Conservation (phyloP, 2,888 invertebrate species). For the Ctena decussata region DNA sequence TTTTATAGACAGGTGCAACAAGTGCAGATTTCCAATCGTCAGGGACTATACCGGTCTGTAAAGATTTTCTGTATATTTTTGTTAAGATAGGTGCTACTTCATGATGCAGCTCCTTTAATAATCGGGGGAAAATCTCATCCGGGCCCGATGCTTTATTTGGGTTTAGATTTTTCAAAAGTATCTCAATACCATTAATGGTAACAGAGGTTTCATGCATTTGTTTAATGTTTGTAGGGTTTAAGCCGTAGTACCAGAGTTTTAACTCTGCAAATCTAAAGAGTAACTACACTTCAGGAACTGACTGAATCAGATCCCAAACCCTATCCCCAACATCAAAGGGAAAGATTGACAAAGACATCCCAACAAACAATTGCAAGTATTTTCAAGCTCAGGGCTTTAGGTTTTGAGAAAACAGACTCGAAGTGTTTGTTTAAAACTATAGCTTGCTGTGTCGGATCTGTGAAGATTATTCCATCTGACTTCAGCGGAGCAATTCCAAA, state of each 20-base stretch:
- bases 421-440: conserved; percentile 28
- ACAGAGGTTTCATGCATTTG: neutral
- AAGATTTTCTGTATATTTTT: neutral
- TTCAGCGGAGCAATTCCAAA: neutral
- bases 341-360: too few species aligned
- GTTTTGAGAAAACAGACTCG: conserved; percentile 26
- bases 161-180: conserved; percentile 6
- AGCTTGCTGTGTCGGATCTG: conserved; percentile 20
- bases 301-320: too few species aligned
- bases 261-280: neutral
- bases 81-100: conserved; percentile 22
- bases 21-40: conserved; percentile 28
- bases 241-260: neutral
- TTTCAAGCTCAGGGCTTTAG: conserved; percentile 9
- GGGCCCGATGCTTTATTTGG: conserved; percentile 37
- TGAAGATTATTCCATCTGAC: neutral
- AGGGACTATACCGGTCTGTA: conserved; percentile 29
- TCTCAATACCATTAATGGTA: neutral
- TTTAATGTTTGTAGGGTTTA: neutral
- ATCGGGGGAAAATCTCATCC: conserved; percentile 13
- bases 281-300: too few species aligned
- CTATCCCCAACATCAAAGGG: too few species aligned
- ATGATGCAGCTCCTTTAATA: conserved; percentile 16
- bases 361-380: too few species aligned
- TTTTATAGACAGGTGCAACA: conserved; percentile 28